Evolutionary conservation across 2,888 invertebrate species (phyloP).

Genomic region (Nasonovia ribisnigri): DNA sequence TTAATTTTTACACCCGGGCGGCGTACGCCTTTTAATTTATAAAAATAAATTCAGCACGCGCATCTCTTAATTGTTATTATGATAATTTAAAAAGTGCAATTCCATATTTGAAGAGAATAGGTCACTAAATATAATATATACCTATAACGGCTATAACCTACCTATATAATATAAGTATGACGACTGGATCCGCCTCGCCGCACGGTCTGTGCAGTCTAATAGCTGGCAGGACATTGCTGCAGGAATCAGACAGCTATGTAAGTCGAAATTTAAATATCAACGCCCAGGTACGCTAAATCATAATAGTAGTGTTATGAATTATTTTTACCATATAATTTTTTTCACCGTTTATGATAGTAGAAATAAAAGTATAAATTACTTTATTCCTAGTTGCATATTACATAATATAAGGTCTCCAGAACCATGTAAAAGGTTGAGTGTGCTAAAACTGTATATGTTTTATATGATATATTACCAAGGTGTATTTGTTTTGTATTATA

Average conservation of each 20-base stretch:
- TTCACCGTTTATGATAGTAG: neutral
- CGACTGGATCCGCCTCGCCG: neutral
- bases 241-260: neutral
- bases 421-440: neutral
- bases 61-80: conserved; percentile 26
- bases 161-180: neutral
- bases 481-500: no score
- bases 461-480: no score
- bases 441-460: neutral
- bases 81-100: conserved; percentile 40
- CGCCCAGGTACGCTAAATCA: neutral
- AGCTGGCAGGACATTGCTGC: neutral
- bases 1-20: conserved; percentile 1
- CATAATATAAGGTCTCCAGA: neutral
- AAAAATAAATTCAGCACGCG: conserved; percentile 14
- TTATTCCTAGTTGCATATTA: neutral
- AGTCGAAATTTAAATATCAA: neutral
- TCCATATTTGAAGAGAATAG: conserved; percentile 1
- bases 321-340: neutral
- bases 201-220: neutral
- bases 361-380: neutral
- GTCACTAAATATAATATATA: neutral
- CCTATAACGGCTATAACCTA: no score
- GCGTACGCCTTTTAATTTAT: neutral
- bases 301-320: neutral